A percentile compares a stretch with the other conserved stretches of the same genome.
Evolutionary conservation across 2,797 vertebrate species (phyloP).

Genomic region (Lophius americanus): DNA sequence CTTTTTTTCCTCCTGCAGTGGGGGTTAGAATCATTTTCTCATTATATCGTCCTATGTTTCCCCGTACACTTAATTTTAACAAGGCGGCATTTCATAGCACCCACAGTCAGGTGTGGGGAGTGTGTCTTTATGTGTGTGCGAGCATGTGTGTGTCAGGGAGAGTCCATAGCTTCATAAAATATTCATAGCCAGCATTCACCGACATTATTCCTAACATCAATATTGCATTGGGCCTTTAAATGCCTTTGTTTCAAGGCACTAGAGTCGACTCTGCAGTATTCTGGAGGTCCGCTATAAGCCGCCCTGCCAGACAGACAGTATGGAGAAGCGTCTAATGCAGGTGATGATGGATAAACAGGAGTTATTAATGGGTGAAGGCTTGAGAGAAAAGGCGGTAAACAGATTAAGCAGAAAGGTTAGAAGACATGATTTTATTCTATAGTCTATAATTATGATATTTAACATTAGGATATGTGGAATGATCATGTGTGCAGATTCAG

Average conservation of each 20-base stretch:
- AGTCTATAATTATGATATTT: conserved; percentile 23
- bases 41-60: conserved; percentile 16
- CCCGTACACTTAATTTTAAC: conserved; percentile 27
- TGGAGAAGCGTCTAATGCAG: conserved; percentile 26
- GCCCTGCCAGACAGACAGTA: conserved; percentile 17
- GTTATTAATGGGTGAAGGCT: conserved; percentile 27
- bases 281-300: conserved; percentile 71
- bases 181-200: conserved; percentile 87
- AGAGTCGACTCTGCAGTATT: conserved; percentile 63
- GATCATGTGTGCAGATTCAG: background rate
- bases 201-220: conserved; percentile 89
- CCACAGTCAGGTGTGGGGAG: conserved; percentile 32
- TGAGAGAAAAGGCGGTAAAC: conserved; percentile 8
- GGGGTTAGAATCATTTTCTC: conserved; percentile 23
- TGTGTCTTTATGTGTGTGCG: conserved; percentile 31
- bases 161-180: conserved; percentile 73
- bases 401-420: background rate
- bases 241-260: conserved; percentile 83
- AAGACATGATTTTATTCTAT: conserved; percentile 6
- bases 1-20: conserved; percentile 16
- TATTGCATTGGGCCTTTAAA: conserved; percentile 88
- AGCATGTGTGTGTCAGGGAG: conserved; percentile 48
- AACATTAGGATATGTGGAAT: conserved; percentile 11
- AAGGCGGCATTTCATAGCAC: conserved; percentile 21
- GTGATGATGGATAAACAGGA: conserved; percentile 42